Base-by-base conservation (phyloP, 2,888 invertebrate species). In the Bellardia bayeri region DNA sequence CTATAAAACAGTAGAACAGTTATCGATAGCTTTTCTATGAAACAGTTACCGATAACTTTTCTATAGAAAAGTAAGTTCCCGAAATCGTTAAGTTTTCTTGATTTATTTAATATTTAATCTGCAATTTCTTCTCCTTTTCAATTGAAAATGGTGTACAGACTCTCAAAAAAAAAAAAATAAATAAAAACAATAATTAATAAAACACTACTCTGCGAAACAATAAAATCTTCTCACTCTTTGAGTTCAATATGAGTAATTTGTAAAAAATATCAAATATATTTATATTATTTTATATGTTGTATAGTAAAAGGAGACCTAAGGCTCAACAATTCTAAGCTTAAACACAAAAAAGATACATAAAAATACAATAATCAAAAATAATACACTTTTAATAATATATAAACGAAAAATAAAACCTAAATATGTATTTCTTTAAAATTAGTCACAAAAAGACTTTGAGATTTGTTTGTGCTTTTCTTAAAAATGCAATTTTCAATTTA, bases 181-280 rank as follows among this genome's bases (percentile, higher is more conserved):
- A 13, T 42, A 64, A 42, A 33, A 45, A 16, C 4, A 49, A n/a
- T 51, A 78, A n/a, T 68, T 11, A 61, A 71, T 23, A 1, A 69
- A 40, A 68, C 51, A 40, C 54, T 82, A 69, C 4, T 33, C 16
- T 66, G 84, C 30, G 23, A 75, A 85, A 84, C 11, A 54, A 45
- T 56, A 69, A 69, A 72, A 72, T 79, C 9, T 69, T 80, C 71
- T 82, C 82, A 82, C 78, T 87, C 75, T 85, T 82, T 79, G 61
- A 87, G 72, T 82, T 72, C 58, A 71, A 81, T 58, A 71, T 80
- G 64, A 72, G 58, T 86, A 76, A 69, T 71, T 83, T 80, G 23
- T 69, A 64, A 72, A 61, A 84, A 63, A 84, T 84, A 56, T 75
- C 49, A 16, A 54, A 54, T 72, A 79, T 51, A 78, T 72, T 37